These are phyloP conservation scores for Acropora yongei DNA, from an alignment of 64 coral and sea anemone species.

Conservation along the genomic window DNA sequence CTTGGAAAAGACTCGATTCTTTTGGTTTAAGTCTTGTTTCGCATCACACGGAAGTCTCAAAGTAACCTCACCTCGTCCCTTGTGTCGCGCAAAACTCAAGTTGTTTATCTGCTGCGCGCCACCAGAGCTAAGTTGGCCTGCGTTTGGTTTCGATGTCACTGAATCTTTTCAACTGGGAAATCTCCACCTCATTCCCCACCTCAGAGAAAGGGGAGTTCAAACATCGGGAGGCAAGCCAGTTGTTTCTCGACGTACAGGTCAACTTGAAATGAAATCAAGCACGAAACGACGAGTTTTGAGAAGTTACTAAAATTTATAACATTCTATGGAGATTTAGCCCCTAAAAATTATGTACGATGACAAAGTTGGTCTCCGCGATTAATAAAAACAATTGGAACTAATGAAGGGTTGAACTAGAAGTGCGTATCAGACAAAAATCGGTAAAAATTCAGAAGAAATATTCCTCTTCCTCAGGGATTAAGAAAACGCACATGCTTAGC, in stretches of 20 bases:
- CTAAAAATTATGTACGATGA: background rate
- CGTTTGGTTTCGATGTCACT: too few species aligned
- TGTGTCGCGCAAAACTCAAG: too few species aligned
- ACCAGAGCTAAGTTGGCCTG: too few species aligned
- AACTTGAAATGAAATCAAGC: background rate
- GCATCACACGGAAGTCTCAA: too few species aligned
- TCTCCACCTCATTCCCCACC: too few species aligned
- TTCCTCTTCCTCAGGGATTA: background rate
- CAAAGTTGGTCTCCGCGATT: background rate
- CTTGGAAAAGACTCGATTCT: too few species aligned
- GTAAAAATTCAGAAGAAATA: background rate
- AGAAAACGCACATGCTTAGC: constrained; percentile 18
- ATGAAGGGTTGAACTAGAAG: background rate
- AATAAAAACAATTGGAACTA: background rate
- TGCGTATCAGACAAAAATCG: background rate
- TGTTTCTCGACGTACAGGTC: background rate
- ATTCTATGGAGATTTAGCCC: background rate
- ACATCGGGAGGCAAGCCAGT: too few species aligned
- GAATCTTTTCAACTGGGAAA: too few species aligned
- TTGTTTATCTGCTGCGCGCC: too few species aligned
- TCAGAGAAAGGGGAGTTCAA: too few species aligned
- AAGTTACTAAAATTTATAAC: background rate
- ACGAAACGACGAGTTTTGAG: background rate
- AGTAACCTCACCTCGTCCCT: too few species aligned
- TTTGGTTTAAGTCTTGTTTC: too few species aligned